Evolutionary conservation across 2,888 invertebrate species (phyloP).

Genomic region (Zaprionus lineosus): DNA sequence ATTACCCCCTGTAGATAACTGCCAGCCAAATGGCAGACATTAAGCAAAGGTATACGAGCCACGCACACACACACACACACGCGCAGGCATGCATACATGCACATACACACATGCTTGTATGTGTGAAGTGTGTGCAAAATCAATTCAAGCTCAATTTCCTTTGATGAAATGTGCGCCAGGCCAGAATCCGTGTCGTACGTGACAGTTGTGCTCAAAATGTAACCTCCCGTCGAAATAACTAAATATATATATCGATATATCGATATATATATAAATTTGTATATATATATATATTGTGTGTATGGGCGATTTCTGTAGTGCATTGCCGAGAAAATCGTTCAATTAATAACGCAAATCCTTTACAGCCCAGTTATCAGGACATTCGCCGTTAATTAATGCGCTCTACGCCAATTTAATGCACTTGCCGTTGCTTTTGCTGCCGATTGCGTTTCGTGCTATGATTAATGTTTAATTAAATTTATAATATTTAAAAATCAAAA

Average conservation of each 20-base stretch:
- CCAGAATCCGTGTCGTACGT: constrained; percentile 46
- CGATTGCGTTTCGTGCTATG: constrained; percentile 37
- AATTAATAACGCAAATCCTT: constrained; percentile 71
- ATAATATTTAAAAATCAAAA: constrained; percentile 31
- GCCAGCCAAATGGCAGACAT: constrained; percentile 63
- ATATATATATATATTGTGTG: background rate
- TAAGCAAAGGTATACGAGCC: constrained; percentile 42
- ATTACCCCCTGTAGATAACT: constrained; percentile 61
- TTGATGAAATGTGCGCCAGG: constrained; percentile 60
- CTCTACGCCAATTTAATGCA: constrained; percentile 56
- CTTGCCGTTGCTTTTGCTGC: constrained; percentile 20
- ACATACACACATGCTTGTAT: background rate
- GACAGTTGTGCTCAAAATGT: constrained; percentile 55
- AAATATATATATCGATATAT: constrained; percentile 3
- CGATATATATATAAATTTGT: background rate
- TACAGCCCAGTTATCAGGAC: constrained; percentile 56
- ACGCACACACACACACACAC: constrained; percentile 2
- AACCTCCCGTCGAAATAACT: background rate
- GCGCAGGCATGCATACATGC: too few species aligned
- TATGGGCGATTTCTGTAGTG: constrained; percentile 15
- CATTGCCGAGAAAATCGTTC: constrained; percentile 40
- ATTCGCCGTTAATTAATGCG: constrained; percentile 66
- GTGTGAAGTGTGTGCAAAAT: constrained; percentile 47
- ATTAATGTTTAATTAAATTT: constrained; percentile 74
- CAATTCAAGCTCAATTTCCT: constrained; percentile 70